Base-by-base conservation (phyloP, 2,113 vertebrate species). In the Lonchura striata region DNA sequence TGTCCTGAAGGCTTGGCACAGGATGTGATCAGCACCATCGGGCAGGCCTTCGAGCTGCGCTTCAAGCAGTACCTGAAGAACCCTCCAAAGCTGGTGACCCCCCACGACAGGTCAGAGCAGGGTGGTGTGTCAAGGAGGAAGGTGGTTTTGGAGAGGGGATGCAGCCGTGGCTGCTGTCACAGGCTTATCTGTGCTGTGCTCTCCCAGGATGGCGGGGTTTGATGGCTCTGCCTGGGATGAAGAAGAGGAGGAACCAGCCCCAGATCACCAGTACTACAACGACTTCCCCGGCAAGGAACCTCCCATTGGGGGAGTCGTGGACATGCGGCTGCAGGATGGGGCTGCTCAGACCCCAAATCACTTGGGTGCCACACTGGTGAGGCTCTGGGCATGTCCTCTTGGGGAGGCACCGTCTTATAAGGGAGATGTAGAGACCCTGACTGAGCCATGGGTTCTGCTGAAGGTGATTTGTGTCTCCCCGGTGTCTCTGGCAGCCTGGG, bases 61-160 rank as follows among this genome's bases (percentile, higher is more conserved):
- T 99, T 99, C 97, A 99, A 99, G 96, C 99, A 99, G 95, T 99
- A 99, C 97, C 98, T 99, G 93, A 99, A 99, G 97, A 99, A 99
- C 94, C 99, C 99, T 11, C 99, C 99, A 2, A 99, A 99, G 94
- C 98, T 99, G 68, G 99, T 99, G 91, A 99, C 99, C 2, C 99
- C 99, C 15, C 99, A 99, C 0, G 99, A 99, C 98, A 98, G 99
- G 99, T 99, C 50, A 6, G 64, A n/a, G 2, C 28, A 66, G 66
- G 61, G 27, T 22, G 61, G 15, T 15, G 12, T 68, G 61, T 60
- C 64, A 7, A 57, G 49, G 35, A 46, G 24, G 17, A 39, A 27
- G 21, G 25, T 11, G 46, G 11, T 6, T 39, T 17, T 47, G 42
- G 80, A 44, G 42, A 15, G 11, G 24, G n/a, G 28, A 10, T 10